Evolutionary conservation across 2,797 vertebrate genomes (phyloP).

Genomic region (Micropoecilia bifurca): DNA sequence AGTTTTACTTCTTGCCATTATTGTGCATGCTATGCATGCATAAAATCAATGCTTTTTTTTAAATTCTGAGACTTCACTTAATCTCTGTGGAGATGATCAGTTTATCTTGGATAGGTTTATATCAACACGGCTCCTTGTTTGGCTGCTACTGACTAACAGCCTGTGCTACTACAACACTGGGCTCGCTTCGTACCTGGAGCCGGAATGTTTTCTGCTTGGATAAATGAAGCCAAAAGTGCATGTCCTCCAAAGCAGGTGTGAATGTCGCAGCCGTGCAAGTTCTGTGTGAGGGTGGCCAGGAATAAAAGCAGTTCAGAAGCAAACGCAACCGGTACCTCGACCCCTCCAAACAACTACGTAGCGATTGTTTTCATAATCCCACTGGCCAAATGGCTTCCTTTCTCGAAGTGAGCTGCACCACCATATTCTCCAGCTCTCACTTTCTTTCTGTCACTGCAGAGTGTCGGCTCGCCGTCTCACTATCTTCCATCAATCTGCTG

Average conservation of each 20-base stretch:
- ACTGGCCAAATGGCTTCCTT: slow-evolving; percentile 11
- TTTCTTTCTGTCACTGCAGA: slow-evolving; percentile 18
- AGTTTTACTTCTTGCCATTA: not conserved
- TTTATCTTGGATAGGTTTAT: slow-evolving; percentile 9
- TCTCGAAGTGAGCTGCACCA: slow-evolving; percentile 18
- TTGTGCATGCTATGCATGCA: not conserved
- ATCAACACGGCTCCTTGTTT: slow-evolving; percentile 19
- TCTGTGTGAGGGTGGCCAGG: not conserved
- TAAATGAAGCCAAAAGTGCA: not conserved
- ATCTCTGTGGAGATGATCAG: not conserved
- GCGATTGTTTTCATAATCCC: not conserved
- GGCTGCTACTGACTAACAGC: slow-evolving; percentile 21
- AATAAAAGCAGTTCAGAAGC: not conserved
- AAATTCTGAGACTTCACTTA: not conserved
- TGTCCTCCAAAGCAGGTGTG: slow-evolving; percentile 2
- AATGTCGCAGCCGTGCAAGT: not conserved
- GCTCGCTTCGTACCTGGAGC: slow-evolving; percentile 21
- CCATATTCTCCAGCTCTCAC: slow-evolving; percentile 28
- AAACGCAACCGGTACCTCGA: not conserved
- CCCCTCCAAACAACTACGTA: not conserved
- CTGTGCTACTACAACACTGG: slow-evolving; percentile 11
- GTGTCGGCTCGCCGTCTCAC: slow-evolving; percentile 24
- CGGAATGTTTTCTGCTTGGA: slow-evolving; percentile 11
- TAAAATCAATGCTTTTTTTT: not conserved
- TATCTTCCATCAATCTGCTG: slow-evolving; percentile 26